Conservation (phyloP, 37 sponge, comb jelly and placozoan species). For the Haliclona indistincta region DNA sequence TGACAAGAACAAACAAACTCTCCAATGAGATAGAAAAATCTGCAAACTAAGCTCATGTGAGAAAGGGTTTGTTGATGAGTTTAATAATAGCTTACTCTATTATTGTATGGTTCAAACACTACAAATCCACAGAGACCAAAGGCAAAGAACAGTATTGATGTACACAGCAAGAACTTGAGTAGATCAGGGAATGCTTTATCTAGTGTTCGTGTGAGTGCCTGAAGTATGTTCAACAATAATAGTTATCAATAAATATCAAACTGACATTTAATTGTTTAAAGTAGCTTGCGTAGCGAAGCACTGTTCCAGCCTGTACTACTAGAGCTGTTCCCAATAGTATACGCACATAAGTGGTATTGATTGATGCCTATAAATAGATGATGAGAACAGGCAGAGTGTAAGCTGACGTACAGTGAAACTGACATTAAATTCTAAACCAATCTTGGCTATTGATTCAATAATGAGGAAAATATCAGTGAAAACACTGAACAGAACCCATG, state of each 20-base stretch:
- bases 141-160: constrained; percentile 42
- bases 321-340: constrained; percentile 46
- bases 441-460: constrained; percentile 28
- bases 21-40: constrained; percentile 9
- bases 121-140: constrained; percentile 51
- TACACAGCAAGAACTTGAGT: constrained; percentile 58
- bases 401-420: not conserved
- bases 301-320: constrained; percentile 28
- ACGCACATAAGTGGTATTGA: constrained; percentile 2
- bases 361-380: not conserved
- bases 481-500: constrained; percentile 29
- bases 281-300: constrained; percentile 50
- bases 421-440: constrained; percentile 29
- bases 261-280: constrained; percentile 59
- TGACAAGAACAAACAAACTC: constrained; percentile 47
- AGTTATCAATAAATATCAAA: not conserved
- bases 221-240: not conserved
- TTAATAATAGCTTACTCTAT: constrained; percentile 14
- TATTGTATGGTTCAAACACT: constrained; percentile 38
- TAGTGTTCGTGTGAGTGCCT: constrained; percentile 60
- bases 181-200: constrained; percentile 48
- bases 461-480: constrained; percentile 41
- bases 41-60: constrained; percentile 17
- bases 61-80: not conserved
- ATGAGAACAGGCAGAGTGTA: not conserved